Percentiles rank a stretch among this genome's conserved stretches.
These are phyloP conservation scores for Eremophila alpestris DNA, from an alignment of 2,797 vertebrate species.

Conservation along the genomic window DNA sequence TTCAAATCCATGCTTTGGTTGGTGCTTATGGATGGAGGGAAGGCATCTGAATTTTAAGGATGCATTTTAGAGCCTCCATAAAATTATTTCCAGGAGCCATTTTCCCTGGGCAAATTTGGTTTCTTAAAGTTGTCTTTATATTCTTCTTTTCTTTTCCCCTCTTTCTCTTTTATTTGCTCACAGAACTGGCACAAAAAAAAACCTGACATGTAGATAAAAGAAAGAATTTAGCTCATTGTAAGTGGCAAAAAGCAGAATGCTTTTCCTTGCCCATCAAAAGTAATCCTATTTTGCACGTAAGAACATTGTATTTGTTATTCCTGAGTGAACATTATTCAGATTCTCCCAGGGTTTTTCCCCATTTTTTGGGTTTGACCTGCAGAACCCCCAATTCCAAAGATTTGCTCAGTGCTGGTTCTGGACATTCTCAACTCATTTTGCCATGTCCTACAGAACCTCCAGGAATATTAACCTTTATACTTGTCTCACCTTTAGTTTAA, in stretches of 20 bases:
- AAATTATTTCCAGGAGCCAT: background rate
- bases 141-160: too few species aligned
- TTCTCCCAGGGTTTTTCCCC: background rate
- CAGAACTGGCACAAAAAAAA: too few species aligned
- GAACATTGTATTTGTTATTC: background rate
- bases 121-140: background rate
- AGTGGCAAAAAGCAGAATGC: background rate
- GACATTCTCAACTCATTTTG: background rate
- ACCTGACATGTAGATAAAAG: background rate
- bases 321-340: background rate
- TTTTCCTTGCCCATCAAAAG: background rate
- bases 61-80: background rate
- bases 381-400: background rate
- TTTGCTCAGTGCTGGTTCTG: background rate
- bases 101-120: background rate
- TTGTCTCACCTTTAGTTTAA: background rate
- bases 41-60: background rate
- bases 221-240: background rate
- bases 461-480: background rate
- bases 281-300: background rate
- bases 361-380: background rate
- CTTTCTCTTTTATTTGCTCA: background rate
- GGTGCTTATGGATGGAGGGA: background rate
- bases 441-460: background rate
- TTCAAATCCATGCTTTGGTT: background rate